Evolutionary conservation across 30 jellyfish, hydroid and myxozoan species (phyloP), one percentile per base, ranked within the genome.

Genomic region (Phacellophora camtschatica): DNA sequence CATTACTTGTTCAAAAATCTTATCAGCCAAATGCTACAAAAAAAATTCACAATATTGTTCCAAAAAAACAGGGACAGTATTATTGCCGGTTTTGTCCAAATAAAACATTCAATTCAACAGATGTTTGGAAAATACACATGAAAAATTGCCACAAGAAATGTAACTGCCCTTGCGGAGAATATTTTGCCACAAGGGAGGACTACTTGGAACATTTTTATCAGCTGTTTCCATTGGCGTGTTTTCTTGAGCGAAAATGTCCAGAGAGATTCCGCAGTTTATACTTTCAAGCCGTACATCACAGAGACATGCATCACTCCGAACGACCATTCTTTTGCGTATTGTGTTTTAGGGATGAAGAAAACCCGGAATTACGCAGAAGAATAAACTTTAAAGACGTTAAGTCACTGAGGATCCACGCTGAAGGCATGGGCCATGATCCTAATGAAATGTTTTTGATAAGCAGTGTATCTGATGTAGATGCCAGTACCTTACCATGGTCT

Each of bases 191-290:
- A 4, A 29, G 97, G 0, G 88, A 82, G 24, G 97, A 89, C 37
- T 89, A 89, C 78, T 39, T 89, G 30, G 74, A 23, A 19, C 97
- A 89, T 67, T 89, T 89, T 30, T 89, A 89, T 66, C 46, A 53
- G 15, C 74, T 73, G 18, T 89, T 81, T 37, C 97, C 97, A 19
- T 57, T 89, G 13, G 88, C 91, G 12, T 89, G 97, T 57, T 89
- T 89, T 79, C 75, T 71, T 66, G 87, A 71, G n/a, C 63, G 97
- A 12, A 89, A 89, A 58, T 89, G 97, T 57, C 97, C 97, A 2
- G 97, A 89, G 50, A 83, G 97, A 20, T 89, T 89, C 67, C 97
- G 97, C 39, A 62, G 95, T 49, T 41, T 82, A 34, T 89, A 73
- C 34, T 89, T 68, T 34, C 97, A 89, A 59, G 97, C 97, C 18